A percentile compares a stretch with the other conserved stretches of the same genome.
Conservation (phyloP, 2,113 vertebrate species). For the Neopipo cinnamomea region DNA sequence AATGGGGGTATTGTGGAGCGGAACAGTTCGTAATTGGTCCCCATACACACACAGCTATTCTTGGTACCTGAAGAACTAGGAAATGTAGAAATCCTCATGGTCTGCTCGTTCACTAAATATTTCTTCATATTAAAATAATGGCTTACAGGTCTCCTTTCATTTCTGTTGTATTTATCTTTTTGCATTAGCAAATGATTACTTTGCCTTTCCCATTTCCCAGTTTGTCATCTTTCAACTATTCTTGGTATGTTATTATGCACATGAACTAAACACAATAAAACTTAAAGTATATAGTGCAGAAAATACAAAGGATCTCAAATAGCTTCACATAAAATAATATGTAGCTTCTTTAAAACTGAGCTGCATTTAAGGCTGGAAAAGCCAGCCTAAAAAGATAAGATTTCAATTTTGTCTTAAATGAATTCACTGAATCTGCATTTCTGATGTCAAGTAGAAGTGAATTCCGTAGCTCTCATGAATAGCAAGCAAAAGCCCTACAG, state of each 20-base stretch:
- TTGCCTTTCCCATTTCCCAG: constrained; percentile 2
- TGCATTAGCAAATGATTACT: neutral
- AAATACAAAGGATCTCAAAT: constrained; percentile 62
- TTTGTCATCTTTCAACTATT: constrained; percentile 15
- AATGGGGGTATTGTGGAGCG: neutral
- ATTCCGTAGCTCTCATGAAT: constrained; percentile 47
- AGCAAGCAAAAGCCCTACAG: constrained; percentile 60
- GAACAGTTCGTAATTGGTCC: neutral
- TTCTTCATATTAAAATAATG: neutral
- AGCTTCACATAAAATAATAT: constrained; percentile 64
- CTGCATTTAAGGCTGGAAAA: constrained; percentile 63
- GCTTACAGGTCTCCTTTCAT: neutral
- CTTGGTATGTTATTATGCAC: neutral
- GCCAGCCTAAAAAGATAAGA: constrained; percentile 61
- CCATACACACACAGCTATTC: neutral
- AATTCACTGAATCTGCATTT: constrained; percentile 73
- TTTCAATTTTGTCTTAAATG: constrained; percentile 67
- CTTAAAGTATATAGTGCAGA: constrained; percentile 27
- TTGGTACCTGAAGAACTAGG: neutral
- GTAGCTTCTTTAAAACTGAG: constrained; percentile 64
- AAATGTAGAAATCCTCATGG: neutral
- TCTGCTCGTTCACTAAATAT: neutral
- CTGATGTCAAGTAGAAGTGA: constrained; percentile 61
- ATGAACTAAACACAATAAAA: constrained; percentile 24
- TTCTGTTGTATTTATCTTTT: neutral